Base-by-base conservation (phyloP, 2,888 invertebrate species). In the Aspidiotus rigidus region DNA sequence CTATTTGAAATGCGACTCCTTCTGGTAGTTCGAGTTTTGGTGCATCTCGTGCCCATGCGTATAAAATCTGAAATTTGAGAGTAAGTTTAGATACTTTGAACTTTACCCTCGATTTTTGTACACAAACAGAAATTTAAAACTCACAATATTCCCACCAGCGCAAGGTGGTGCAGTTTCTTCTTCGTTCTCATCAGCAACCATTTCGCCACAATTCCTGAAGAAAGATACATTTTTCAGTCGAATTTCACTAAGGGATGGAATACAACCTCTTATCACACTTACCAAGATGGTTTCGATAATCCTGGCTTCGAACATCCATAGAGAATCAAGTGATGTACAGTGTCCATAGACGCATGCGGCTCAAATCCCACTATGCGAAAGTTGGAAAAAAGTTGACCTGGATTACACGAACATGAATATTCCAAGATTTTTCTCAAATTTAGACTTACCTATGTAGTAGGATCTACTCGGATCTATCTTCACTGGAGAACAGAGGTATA, bases 31-130 rank as follows among this genome's bases (percentile, higher is more conserved):
- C 79, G 7, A 96, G 80, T 67, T 84, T 84, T 0, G 93, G 93
- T 0, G 96, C 95, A 77, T 95, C 92, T 74, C 90, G 83, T 2
- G 94, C 96, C 95, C 95, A 97, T 0, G 95, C 95, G 78, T 95
- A 96, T 10, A 96, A 83, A 66, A 95, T 88, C 88, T 92, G 78
- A 39, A 77, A 76, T 54, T 49, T 61, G 28, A 3, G 28, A 28
- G 28, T 49, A n/a, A 53, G 13, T n/a, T n/a, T 53, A 49, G 3
- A n/a, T 42, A 11, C 5, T 2, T 49, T n/a, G 15, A 42, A 44
- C 42, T 49, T 53, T 49, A 40, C 7, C 15, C 11, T 7, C 15
- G 53, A 53, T 53, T 56, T 10, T 2, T 16, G 10, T 16, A 16
- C 1, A 5, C n/a, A 56, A 56, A 5, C 1, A 11, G 10, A 56